Evolutionary conservation across 2,113 vertebrate genomes (phyloP), one percentile per base, ranked within the genome.

Genomic region (human (Homo sapiens)): DNA sequence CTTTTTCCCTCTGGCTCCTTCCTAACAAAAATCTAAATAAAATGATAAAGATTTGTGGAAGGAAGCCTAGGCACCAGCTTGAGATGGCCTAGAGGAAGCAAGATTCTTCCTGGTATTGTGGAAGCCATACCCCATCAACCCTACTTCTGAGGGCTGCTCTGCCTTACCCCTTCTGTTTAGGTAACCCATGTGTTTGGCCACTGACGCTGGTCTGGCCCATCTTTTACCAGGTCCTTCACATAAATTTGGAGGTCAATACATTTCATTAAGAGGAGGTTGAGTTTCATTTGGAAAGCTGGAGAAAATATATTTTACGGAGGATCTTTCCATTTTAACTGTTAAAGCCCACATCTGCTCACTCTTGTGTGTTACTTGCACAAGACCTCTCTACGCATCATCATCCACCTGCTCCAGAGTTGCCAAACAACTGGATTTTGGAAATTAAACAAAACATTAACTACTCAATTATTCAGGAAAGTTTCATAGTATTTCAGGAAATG

Each of bases 401-500:
- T 55, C 43, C 78, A 70, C 79, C 89, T 90, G 95, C 66, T 82
- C 50, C 27, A 85, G 73, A 89, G 17, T n/a, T 90, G 68, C 13
- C 45, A 66, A 96, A 70, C 59, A 73, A 79, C 3, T 55, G 35
- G 17, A 75, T 27, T n/a, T 68, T 57, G 68, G 89, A 95, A 96
- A 52, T 64, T 22, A 59, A 30, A 76, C 45, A n/a, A 89, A 97
- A 70, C 43, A 94, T 68, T 92, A 97, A 90, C 40, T 25, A 90
- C 35, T 59, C 5, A 6, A 17, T 93, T 70, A 95, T 50, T 68
- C 93, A 85, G 40, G 50, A 23, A 76, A 72, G 48, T 73, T 96
- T 68, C n/a, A 72, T 48, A 57, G 40, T 68, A 30, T 87, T 97
- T 95, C 66, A 86, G 83, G 68, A 97, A 97, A 79, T 48, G 75